phyloP scores from a whole-genome alignment of 2,113 vertebrate species.

The Bungarus multicinctus region DNA sequence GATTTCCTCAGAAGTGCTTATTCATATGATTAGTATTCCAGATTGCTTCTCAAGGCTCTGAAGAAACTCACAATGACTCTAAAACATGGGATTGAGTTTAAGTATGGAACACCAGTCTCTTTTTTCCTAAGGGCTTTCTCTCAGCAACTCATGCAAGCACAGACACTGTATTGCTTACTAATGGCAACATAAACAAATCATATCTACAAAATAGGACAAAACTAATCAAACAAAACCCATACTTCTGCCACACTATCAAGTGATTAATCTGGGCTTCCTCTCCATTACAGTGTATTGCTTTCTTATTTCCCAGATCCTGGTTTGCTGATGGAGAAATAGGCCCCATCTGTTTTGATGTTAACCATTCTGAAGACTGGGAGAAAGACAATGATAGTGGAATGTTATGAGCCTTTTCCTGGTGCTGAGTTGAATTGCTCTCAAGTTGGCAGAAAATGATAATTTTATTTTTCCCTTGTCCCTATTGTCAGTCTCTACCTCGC shows the following conservation, averaged over 20 bases:
- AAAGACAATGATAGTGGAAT: neutral
- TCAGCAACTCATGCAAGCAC: neutral
- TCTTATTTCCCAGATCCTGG: neutral
- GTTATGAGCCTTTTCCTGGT: neutral
- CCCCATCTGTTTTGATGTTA: neutral
- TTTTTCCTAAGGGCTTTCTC: neutral
- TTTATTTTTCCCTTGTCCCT: neutral
- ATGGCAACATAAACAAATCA: neutral
- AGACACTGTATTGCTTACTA: neutral
- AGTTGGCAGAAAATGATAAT: neutral
- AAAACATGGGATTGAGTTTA: neutral
- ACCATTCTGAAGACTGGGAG: neutral
- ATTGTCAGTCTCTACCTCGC: neutral
- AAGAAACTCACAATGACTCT: neutral
- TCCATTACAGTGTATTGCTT: neutral
- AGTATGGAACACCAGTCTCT: neutral
- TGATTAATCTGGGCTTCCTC: neutral
- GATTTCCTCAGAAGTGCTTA: neutral
- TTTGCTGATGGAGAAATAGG: neutral
- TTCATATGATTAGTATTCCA: neutral
- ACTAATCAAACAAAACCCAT: neutral
- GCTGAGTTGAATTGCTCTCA: neutral
- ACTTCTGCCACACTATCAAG: neutral
- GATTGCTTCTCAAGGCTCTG: neutral
- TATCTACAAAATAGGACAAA: neutral